Conservation (phyloP, 30 jellyfish, hydroid and myxozoan genomes). For the Aurelia aurita region DNA sequence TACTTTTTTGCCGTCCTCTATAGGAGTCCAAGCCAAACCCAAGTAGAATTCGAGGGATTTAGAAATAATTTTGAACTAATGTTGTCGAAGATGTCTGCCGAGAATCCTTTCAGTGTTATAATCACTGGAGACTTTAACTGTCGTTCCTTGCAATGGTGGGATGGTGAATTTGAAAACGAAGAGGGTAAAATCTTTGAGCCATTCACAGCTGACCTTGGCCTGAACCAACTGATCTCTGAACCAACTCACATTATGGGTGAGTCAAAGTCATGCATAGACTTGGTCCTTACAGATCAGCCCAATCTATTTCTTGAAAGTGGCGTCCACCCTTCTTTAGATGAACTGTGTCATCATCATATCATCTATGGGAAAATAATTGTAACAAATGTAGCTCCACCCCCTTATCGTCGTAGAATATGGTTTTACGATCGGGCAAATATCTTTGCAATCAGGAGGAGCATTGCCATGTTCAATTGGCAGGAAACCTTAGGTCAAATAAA, state of each 20-base stretch:
- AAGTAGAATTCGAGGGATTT: constrained; percentile 27
- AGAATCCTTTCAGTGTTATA: constrained; percentile 27
- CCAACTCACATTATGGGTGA: constrained; percentile 38
- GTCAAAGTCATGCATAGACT: constrained; percentile 44
- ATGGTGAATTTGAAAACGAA: too few species aligned
- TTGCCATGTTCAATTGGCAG: constrained; percentile 9
- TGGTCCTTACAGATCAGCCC: constrained; percentile 49
- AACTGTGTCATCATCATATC: constrained; percentile 60
- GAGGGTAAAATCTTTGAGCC: too few species aligned
- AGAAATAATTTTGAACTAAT: constrained; percentile 11
- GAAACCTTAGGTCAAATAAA: neutral
- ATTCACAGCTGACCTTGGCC: too few species aligned
- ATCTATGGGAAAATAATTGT: constrained; percentile 25
- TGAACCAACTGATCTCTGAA: too few species aligned
- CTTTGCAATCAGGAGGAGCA: constrained; percentile 12
- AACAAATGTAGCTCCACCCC: constrained; percentile 13
- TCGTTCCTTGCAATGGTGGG: too few species aligned
- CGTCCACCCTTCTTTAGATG: constrained; percentile 53
- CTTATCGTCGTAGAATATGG: constrained; percentile 12
- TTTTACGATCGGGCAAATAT: constrained; percentile 28
- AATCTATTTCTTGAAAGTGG: constrained; percentile 46
- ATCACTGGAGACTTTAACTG: constrained; percentile 32
- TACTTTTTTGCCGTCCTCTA: neutral
- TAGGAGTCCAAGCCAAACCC: constrained; percentile 64
- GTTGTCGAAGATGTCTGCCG: constrained; percentile 58